Evolutionary conservation across 2,888 invertebrate genomes (phyloP).

Genomic region (Agrotis clavis): DNA sequence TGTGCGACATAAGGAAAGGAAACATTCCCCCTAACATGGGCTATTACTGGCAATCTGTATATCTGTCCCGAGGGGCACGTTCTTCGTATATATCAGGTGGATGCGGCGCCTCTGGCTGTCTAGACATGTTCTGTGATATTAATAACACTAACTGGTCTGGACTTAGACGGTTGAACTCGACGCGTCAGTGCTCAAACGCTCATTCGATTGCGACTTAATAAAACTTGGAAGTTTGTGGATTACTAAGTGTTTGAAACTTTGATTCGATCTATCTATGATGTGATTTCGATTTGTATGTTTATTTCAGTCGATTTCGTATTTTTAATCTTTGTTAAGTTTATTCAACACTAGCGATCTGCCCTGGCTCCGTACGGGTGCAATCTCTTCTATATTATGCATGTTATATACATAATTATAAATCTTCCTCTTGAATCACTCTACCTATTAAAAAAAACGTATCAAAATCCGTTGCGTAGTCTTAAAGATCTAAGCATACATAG

Average conservation of each 20-base stretch:
- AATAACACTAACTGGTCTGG: conserved; percentile 62
- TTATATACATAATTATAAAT: too few relatives aligned
- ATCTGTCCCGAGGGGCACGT: conserved; percentile 65
- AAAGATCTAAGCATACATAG: too few relatives aligned
- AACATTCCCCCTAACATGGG: conserved; percentile 48
- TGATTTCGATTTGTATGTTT: background rate
- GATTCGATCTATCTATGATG: background rate
- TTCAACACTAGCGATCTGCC: background rate
- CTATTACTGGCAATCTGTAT: conserved; percentile 63
- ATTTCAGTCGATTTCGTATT: background rate
- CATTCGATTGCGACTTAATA: conserved; percentile 30
- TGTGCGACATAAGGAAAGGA: conserved; percentile 54
- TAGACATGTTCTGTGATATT: conserved; percentile 63
- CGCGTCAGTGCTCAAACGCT: conserved; percentile 27
- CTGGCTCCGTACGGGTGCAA: too few relatives aligned
- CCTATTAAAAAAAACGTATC: too few relatives aligned
- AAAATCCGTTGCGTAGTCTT: too few relatives aligned
- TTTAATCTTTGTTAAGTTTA: background rate
- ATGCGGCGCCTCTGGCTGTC: conserved; percentile 40
- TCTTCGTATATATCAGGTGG: conserved; percentile 59
- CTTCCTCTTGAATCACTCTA: too few relatives aligned
- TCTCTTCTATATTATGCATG: too few relatives aligned
- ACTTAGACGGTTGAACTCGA: conserved; percentile 49
- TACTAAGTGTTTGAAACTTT: conserved; percentile 12
- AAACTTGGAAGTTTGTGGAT: conserved; percentile 22